Evolutionary conservation across 2,113 vertebrate species (phyloP).

Genomic region (Loxodonta africana): DNA sequence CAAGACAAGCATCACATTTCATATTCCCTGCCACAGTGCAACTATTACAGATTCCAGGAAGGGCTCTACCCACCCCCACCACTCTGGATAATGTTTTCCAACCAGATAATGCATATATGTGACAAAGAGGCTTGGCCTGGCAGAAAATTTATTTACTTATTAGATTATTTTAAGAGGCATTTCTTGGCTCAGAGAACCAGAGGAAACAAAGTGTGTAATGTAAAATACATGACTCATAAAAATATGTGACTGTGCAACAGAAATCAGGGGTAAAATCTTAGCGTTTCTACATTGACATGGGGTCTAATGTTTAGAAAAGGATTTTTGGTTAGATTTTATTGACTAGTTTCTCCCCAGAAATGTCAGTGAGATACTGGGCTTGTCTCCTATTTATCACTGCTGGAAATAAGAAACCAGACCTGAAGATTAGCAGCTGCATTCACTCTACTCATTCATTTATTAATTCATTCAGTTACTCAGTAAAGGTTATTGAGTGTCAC

Average conservation of each 20-base stretch:
- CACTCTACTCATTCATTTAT: not conserved
- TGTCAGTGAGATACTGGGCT: not conserved
- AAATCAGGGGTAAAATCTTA: constrained; percentile 37
- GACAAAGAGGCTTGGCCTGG: constrained; percentile 46
- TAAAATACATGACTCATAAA: constrained; percentile 63
- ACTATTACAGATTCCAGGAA: constrained; percentile 56
- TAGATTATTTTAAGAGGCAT: constrained; percentile 72
- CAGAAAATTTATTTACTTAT: constrained; percentile 70
- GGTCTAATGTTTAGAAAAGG: constrained; percentile 43
- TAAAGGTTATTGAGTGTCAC: not conserved
- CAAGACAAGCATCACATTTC: constrained; percentile 58
- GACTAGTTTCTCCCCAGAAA: constrained; percentile 14
- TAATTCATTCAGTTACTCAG: constrained; percentile 17
- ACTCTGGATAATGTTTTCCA: constrained; percentile 54
- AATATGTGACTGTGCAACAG: constrained; percentile 35
- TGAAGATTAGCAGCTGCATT: constrained; percentile 17
- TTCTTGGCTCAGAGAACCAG: constrained; percentile 63
- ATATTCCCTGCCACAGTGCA: constrained; percentile 53
- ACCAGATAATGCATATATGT: constrained; percentile 41
- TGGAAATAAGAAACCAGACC: constrained; percentile 46
- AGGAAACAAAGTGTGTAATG: constrained; percentile 56
- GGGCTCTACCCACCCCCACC: not conserved
- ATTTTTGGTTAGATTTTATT: constrained; percentile 30
- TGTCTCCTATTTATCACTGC: constrained; percentile 23
- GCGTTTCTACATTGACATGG: not conserved